Percentiles rank a stretch among this genome's conserved stretches.
Conservation (phyloP, 2,888 invertebrate genomes). For the Merodon equestris region DNA sequence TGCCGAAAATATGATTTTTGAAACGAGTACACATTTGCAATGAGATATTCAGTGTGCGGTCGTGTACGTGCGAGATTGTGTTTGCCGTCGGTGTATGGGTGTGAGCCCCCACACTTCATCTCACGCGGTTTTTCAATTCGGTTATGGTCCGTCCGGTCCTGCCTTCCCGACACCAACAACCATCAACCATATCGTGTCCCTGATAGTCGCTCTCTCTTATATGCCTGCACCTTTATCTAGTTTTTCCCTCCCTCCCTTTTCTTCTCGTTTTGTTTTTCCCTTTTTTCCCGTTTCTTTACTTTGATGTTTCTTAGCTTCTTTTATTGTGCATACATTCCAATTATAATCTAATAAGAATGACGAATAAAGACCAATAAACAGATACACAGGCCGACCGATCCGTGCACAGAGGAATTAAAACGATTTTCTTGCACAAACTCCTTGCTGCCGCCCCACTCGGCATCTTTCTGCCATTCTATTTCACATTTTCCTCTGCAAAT, state of each 20-base stretch:
- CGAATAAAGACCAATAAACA: conserved; percentile 6
- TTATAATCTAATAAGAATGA: conserved; percentile 53
- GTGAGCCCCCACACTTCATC: conserved; percentile 27
- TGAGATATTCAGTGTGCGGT: not conserved
- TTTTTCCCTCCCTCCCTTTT: conserved; percentile 23
- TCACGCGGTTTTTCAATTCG: conserved; percentile 58
- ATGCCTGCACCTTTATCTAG: conserved; percentile 17
- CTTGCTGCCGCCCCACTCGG: too few relatives aligned
- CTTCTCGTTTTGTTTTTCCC: too few relatives aligned
- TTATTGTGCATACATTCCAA: too few relatives aligned
- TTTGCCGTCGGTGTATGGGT: not conserved
- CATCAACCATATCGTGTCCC: too few relatives aligned
- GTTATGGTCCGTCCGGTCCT: conserved; percentile 42
- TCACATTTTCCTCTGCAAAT: too few relatives aligned
- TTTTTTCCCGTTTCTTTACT: too few relatives aligned
- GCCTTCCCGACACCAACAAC: conserved; percentile 19
- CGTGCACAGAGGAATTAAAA: not conserved
- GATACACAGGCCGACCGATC: not conserved
- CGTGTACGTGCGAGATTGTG: not conserved
- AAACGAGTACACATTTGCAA: conserved; percentile 21
- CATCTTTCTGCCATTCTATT: too few relatives aligned
- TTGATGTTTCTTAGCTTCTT: too few relatives aligned
- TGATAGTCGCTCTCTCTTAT: conserved; percentile 24
- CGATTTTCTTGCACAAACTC: too few relatives aligned
- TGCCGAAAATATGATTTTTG: too few relatives aligned